Percentiles rank a stretch among this genome's conserved stretches.
phyloP scores from a whole-genome alignment of 37 sponge, comb jelly and placozoan genomes.

The Tethya wilhelma region DNA sequence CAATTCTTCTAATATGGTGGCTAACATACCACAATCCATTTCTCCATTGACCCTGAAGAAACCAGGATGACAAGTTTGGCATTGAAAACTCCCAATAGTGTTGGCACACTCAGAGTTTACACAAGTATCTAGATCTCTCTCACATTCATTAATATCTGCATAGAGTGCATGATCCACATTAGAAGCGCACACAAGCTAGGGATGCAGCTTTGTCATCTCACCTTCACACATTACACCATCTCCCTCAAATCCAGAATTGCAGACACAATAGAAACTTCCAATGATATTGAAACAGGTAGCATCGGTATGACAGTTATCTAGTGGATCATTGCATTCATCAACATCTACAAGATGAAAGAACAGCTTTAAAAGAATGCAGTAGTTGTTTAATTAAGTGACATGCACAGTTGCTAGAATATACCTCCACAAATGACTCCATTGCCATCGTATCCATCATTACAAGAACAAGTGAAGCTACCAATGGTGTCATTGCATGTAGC shows the following conservation, averaged over 20 bases:
- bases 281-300: constrained; percentile 31
- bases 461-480: constrained; percentile 15
- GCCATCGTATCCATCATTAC: constrained; percentile 29
- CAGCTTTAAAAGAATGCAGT: background rate
- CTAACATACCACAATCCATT: background rate
- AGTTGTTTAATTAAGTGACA: background rate
- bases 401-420: too few relatives aligned
- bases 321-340: constrained; percentile 8
- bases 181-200: too few relatives aligned
- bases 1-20: background rate
- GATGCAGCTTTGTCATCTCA: constrained; percentile 1
- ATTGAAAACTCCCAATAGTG: background rate
- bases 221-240: constrained; percentile 34
- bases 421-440: constrained; percentile 12
- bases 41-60: background rate
- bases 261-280: constrained; percentile 52
- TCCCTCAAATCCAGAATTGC: constrained; percentile 42
- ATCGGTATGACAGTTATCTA: constrained; percentile 25
- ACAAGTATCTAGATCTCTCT: background rate
- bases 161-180: too few relatives aligned
- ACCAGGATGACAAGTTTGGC: constrained; percentile 12
- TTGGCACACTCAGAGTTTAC: constrained; percentile 9
- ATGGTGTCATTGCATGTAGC: constrained; percentile 1
- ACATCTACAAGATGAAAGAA: background rate
- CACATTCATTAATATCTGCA: constrained; percentile 26